Base-by-base conservation (phyloP, 2,888 invertebrate species). In the Apodemia duryi region DNA sequence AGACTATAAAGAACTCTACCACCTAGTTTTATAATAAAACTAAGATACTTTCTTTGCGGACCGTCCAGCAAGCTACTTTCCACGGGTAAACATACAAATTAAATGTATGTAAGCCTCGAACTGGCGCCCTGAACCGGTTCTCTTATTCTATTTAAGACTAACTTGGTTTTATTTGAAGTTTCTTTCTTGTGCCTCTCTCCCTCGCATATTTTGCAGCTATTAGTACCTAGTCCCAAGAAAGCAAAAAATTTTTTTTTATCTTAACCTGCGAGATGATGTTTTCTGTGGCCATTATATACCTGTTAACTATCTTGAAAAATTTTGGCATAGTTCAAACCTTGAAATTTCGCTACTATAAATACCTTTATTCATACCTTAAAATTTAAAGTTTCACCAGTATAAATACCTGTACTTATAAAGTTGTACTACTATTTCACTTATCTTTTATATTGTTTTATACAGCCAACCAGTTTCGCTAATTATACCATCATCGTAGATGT, bases 191-290 rank as follows among this genome's bases (percentile, higher is more conserved):
- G 65, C 71, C 68, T 67, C 68, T 72, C 66, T 64, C 68, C 65
- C 65, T 68, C 71, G 73, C 71, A 68, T 72, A 72, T 70, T 71
- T 71, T 66, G 67, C 67, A 67, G 65, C 65, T 66, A 69, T 70
- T 68, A 69, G 65, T 49, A 1, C n/a, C 6, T 49, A 49, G 46
- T 49, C 46, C 6, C 4, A 49, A 49, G 46, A 13, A 13, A 13
- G n/a, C 46, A n/a, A 6, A 6, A 4, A 49, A 2, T 49, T 13
- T 49, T 13, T 13, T 49, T 5, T 49, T 6, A 49, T 6, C 46
- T n/a, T 3, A 43, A 43, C 1, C 46, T 49, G n/a, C 46, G n/a
- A 43, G 10, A 3, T 13, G 2, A 46, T 5, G 13, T 46, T 46
- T 46, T 10, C 0, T 11, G 43, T 43, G 11, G 10, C 43, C n/a